Percentiles rank a stretch among this genome's conserved stretches.
phyloP scores from a whole-genome alignment of 2,888 invertebrate species.

The Parochlus steinenii region DNA sequence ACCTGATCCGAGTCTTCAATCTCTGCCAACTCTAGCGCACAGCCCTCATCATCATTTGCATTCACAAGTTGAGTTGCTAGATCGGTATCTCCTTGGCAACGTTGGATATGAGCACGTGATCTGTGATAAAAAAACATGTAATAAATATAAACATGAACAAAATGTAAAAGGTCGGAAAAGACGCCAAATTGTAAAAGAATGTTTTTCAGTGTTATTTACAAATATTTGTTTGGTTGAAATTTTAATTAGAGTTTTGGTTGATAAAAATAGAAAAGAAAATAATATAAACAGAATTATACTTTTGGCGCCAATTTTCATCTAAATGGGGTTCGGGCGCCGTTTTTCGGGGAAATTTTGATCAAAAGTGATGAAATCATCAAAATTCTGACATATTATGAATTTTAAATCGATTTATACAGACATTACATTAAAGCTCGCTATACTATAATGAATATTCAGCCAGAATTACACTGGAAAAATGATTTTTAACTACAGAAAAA shows the following conservation, averaged over 20 bases:
- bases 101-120: constrained; percentile 10
- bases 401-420: neutral
- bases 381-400: neutral
- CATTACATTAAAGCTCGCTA: too few species aligned
- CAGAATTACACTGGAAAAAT: too few species aligned
- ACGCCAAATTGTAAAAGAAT: neutral
- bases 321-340: too few species aligned
- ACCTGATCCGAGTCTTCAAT: constrained; percentile 9
- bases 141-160: neutral
- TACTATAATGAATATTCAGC: too few species aligned
- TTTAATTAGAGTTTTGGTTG: too few species aligned
- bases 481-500: neutral
- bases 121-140: neutral
- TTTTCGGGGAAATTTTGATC: neutral
- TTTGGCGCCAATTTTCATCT: constrained; percentile 9
- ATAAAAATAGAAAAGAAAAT: too few species aligned
- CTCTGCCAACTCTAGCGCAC: constrained; percentile 10
- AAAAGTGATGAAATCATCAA: neutral
- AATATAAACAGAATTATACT: neutral
- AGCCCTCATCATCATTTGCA: constrained; percentile 10
- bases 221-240: neutral
- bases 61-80: neutral
- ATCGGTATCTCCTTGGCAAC: constrained; percentile 9
- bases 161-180: neutral
- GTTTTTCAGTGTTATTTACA: neutral